Evolutionary conservation across 2,888 invertebrate species (phyloP).

Genomic region (Drosophila lacicola): DNA sequence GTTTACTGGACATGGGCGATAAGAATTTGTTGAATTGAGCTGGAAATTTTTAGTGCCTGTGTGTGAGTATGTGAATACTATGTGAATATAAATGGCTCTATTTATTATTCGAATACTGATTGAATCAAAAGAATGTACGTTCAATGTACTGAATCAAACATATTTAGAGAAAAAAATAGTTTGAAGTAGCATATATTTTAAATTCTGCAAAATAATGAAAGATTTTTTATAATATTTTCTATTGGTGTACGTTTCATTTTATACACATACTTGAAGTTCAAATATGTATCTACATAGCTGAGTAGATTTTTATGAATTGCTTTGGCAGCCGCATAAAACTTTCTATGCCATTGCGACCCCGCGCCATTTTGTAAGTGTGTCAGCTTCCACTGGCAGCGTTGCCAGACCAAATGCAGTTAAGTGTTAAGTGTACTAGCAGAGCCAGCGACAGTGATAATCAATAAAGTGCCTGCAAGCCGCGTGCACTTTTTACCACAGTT

Average conservation of each 20-base stretch:
- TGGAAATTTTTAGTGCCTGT: not conserved
- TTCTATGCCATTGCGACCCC: constrained; percentile 32
- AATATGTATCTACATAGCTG: not conserved
- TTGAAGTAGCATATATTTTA: not conserved
- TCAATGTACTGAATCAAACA: not conserved
- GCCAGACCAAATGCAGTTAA: constrained; percentile 26
- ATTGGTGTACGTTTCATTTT: no score
- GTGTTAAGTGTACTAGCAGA: constrained; percentile 40
- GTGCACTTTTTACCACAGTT: constrained; percentile 75
- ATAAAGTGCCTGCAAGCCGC: constrained; percentile 56
- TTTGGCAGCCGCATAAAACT: constrained; percentile 12
- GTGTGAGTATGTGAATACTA: not conserved
- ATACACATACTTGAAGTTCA: not conserved
- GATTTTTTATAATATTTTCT: no score
- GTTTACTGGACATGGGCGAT: constrained; percentile 22
- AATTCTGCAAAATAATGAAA: no score
- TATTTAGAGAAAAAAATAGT: not conserved
- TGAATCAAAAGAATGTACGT: not conserved
- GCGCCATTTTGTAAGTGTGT: constrained; percentile 56
- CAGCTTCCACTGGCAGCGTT: constrained; percentile 60
- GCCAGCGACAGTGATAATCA: constrained; percentile 56
- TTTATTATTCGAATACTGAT: not conserved
- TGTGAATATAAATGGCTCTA: not conserved
- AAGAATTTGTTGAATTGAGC: constrained; percentile 17
- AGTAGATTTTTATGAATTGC: constrained; percentile 49